Evolutionary conservation across 30 jellyfish, hydroid and myxozoan species (phyloP), one percentile per base, ranked within the genome.

Genomic region (Cassiopea andromeda): DNA sequence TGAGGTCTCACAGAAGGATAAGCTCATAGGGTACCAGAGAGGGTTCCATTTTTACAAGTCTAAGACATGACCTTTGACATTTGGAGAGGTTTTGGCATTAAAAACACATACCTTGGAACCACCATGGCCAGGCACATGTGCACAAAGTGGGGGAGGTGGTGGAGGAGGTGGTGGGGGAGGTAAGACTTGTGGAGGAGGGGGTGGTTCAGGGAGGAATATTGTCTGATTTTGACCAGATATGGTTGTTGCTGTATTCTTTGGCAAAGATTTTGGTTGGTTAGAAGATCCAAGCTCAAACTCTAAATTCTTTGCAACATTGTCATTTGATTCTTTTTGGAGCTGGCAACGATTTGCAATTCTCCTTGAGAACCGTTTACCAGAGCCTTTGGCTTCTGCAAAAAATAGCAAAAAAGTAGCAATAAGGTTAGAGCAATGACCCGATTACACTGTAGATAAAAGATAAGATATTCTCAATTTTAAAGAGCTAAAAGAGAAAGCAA

Each of bases 311-410:
- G 60, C 90, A 44, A 75, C 38, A 49, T 58, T 61, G 58, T 76
- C 57, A n/a, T 44, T 17, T 17, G 67, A 80, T 7, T 47, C 58
- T 46, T 61, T 45, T 18, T 76, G 69, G 66, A 66, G 61, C 61
- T 84, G 77, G 15, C 60, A 73, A 48, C 86, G 91, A 80, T 84
- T 69, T 19, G 97, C 97, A 69, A 89, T 47, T 7, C 97, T 91
- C 81, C 54, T 77, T 16, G 98, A 94, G 86, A 87, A 85, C 12
- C 98, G 83, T 46, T 90, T 81, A n/a, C 79, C 90, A 13, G 96
- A 94, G 46, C 98, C 98, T 90, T 90, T 94, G 16, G 98, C 98
- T 47, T 94, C 98, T 94, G 68, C 69, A 85, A 70, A 67, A 0
- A 68, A 10, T 15, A 72, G 54, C 9, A 87, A n/a, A 44, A 75